Evolutionary conservation across 2,113 vertebrate species (phyloP), one percentile per base, ranked within the genome.

Genomic region (Platysternon megacephalum): DNA sequence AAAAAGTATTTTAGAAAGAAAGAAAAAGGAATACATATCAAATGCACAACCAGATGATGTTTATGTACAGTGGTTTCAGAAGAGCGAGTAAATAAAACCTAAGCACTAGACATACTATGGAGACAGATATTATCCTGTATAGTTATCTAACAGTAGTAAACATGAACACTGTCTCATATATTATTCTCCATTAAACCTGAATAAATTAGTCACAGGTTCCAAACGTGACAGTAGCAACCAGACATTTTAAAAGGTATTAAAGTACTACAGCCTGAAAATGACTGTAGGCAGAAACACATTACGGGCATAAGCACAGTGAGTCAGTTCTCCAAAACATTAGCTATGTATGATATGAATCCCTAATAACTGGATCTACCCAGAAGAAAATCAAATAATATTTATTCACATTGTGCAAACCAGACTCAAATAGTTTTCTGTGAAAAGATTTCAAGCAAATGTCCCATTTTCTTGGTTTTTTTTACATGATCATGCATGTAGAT

Each of bases 241-340:
- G 4, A 74, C 22, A 42, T 42, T 42, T 42, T 24, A 74, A 74
- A 24, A 42, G 19, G n/a, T 42, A 42, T 24, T 76, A 11, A 76
- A 44, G 24, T 39, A 42, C n/a, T 22, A 39, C 5, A 42, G 68
- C 10, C 10, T 76, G 72, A 42, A 44, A 76, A 76, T 76, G 86
- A 79, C 13, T 53, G 61, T n/a, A 91, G 44, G 42, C 82, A 91
- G 85, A 39, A 89, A 49, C 22, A 72, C 68, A 49, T 72, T 84
- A 55, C 2, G 81, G 61, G 5, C 44, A 78, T 53, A 72, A 79
- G 68, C n/a, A 78, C 1, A 80, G 39, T n/a, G 56, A 93, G n/a
- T 46, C 87, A 93, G 87, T n/a, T 93, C 68, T 81, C 52, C 42
- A 84, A 90, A 93, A 76, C 42, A 49, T 82, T 61, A 49, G 32